phyloP scores from a whole-genome alignment of 2,113 vertebrate species.

The Barnardius zonarius region DNA sequence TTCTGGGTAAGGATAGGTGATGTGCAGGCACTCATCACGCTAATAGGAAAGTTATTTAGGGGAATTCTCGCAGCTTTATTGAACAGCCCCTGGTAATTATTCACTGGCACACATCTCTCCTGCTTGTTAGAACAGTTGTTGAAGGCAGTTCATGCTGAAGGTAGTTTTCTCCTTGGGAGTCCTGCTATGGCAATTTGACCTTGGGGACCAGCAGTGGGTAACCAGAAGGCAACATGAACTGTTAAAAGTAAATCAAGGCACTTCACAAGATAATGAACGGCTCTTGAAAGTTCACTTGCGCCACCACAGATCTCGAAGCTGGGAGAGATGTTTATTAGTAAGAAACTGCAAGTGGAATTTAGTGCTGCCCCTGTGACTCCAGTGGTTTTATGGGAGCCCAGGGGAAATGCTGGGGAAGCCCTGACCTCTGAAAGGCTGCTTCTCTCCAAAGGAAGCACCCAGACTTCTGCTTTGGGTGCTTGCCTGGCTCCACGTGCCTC shows the following conservation, averaged over 20 bases:
- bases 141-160: not conserved
- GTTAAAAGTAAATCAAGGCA: not conserved
- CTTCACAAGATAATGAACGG: not conserved
- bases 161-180: not conserved
- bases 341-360: not conserved
- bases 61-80: not conserved
- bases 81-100: not conserved
- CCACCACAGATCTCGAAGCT: too few species aligned
- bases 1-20: not conserved
- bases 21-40: rapidly evolving
- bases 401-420: not conserved
- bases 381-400: not conserved
- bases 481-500: not conserved
- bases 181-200: not conserved
- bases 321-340: not conserved
- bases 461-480: not conserved
- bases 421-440: not conserved
- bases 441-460: not conserved
- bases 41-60: not conserved
- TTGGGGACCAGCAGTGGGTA: not conserved
- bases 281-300: not conserved
- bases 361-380: not conserved
- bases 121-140: not conserved
- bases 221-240: not conserved
- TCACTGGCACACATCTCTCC: not conserved